These are phyloP conservation scores for Zaprionus obscuricornis DNA, from an alignment of 2,888 invertebrate species.

Conservation along the genomic window DNA sequence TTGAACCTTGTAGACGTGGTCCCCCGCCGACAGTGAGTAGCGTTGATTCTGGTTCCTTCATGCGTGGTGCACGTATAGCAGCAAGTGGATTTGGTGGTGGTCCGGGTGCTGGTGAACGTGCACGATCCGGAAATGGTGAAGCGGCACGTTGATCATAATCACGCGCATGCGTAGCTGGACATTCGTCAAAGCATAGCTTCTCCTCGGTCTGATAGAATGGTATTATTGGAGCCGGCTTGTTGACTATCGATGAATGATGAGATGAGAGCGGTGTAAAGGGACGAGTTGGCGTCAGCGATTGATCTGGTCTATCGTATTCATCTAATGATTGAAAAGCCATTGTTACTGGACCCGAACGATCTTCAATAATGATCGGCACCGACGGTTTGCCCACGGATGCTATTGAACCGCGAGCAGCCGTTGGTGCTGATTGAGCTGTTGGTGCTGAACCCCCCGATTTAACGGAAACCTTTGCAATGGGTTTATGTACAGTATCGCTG, in stretches of 20 bases:
- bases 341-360: conserved; percentile 85
- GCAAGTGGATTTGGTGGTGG: conserved; percentile 88
- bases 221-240: conserved; percentile 88
- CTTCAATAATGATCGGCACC: conserved; percentile 82
- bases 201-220: conserved; percentile 89
- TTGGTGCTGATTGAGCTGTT: conserved; percentile 21
- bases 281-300: conserved; percentile 82
- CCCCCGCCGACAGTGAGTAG: conserved; percentile 47
- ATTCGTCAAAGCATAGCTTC: conserved; percentile 89
- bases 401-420: conserved; percentile 56
- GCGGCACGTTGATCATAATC: conserved; percentile 87
- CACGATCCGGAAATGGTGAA: conserved; percentile 87
- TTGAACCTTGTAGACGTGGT: conserved; percentile 81
- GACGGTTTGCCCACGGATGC: conserved; percentile 32
- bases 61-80: conserved; percentile 86
- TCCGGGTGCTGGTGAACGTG: conserved; percentile 89
- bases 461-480: conserved; percentile 63
- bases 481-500: conserved; percentile 73
- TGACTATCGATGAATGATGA: conserved; percentile 87
- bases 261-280: conserved; percentile 86
- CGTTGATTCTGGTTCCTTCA: conserved; percentile 84
- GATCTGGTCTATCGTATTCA: conserved; percentile 84
- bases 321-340: conserved; percentile 88
- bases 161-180: conserved; percentile 86
- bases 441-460: neutral